Evolutionary conservation across 2,888 invertebrate genomes (phyloP), one percentile per base, ranked within the genome.

Genomic region (Schizotus pectinicornis): DNA sequence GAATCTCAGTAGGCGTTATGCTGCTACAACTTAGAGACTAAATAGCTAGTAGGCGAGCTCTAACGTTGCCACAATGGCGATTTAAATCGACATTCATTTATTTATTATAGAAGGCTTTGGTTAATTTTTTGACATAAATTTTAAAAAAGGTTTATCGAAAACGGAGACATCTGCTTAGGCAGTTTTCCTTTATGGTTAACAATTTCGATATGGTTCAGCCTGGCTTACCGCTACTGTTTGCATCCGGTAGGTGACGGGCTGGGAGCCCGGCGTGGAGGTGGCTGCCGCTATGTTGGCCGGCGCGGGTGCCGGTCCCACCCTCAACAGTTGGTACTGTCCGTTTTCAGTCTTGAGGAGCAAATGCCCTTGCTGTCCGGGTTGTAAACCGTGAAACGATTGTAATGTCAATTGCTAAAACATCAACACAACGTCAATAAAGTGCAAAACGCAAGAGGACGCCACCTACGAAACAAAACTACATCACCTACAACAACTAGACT

Each of bases 311-410:
- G 92, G 91, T 67, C 92, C 92, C 73, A 94, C 92, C 79, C 95
- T 88, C 77, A 97, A 84, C 79, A 97, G 84, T 81, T 97, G 95
- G 82, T 92, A 93, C 81, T 95, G 94, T 76, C 97, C 97, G 85
- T 93, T 95, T 84, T 97, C 97, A 77, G 96, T 97, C 86, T 95
- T 96, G 80, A 97, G 86, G 78, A 97, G 86, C 80, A 97, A 86
- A 79, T 95, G 92, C 62, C 90, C 89, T 81, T 92, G 93, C 80
- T 94, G 91, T 78, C 92, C 91, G 69, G 92, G 89, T 82, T 92
- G 94, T 68, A 93, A 85, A 78, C 90, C 89, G 81, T 91, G 91
- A 74, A 94, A 85, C 77, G 92, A 86, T 84, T 93, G 92, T 81
- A 94, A 85, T 74, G 94, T 94, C 83, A 94, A 90, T 88, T 92